phyloP scores from a whole-genome alignment of 2,797 vertebrate genomes.

The Phataginus tricuspis region DNA sequence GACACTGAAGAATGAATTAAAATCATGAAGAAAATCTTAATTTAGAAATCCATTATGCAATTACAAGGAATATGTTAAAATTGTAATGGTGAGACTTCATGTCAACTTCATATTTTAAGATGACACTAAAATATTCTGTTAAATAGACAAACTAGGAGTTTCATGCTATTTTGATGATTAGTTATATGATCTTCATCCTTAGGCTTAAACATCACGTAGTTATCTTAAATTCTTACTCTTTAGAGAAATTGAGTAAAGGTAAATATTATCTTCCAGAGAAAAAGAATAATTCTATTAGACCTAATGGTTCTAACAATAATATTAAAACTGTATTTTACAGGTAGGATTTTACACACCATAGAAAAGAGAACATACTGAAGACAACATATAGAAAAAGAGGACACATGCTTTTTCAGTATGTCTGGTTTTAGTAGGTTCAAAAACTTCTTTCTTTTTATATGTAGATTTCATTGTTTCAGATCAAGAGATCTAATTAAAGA shows the following conservation, averaged over 20 bases:
- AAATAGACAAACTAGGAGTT: background rate
- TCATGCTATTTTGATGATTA: conserved; percentile 33
- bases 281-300: conserved; percentile 8
- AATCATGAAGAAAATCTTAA: background rate
- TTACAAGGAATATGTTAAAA: background rate
- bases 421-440: conserved; percentile 1
- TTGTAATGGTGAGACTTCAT: background rate
- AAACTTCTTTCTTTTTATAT: conserved; percentile 3
- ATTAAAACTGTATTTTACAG: background rate
- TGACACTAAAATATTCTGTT: conserved; percentile 14
- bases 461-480: conserved; percentile 35
- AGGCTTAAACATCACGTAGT: background rate
- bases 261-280: background rate
- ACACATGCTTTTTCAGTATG: background rate
- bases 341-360: background rate
- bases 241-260: background rate
- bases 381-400: background rate
- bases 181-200: background rate
- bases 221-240: conserved; percentile 11
- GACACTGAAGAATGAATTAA: background rate
- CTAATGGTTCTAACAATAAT: background rate
- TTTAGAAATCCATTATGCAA: background rate
- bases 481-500: conserved; percentile 55
- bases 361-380: conserved; percentile 1
- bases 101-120: conserved; percentile 12